Evolutionary conservation across 1,140 invertebrate species (phyloP), one percentile per base, ranked within the genome.

Genomic region (Tetranychus urticae): DNA sequence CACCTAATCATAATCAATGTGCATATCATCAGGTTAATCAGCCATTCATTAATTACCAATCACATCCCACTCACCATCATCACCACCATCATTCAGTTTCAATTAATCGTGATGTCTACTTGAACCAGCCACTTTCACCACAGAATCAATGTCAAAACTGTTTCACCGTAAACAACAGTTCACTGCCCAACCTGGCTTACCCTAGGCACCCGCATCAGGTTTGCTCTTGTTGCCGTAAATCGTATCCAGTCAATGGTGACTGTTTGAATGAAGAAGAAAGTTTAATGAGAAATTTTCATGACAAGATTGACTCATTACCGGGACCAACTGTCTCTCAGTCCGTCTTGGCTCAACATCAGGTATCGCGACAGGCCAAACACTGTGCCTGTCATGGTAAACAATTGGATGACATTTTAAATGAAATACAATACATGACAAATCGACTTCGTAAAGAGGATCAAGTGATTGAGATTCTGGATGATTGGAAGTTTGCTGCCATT

Each of bases 401-500:
- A 77, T 82, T 94, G 70, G 82, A 85, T 66, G 80, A 88, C 69
- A 94, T 97, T 73, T 80, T 98, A 66, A 87, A 88, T 74, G 93
- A 98, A 77, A 79, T 98, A 67, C 83, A 87, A 75, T 93, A 92
- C 74, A 94, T 97, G 69, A 93, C 88, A 36, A 62, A 66, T 47
- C 80, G 87, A 76, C 81, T 91, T 78, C 81, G 86, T 72, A 85
- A 83, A 75, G 86, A 88, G 68, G 87, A 92, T 75, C 82, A 88
- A 73, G 81, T 84, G 67, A 80, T 83, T 70, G 86, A 88, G 73
- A 80, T 90, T 73, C 86, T 84, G 64, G 86, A 82, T 71, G 93
- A 97, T 78, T 99, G 94, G 93, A 96, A 96, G 79, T 98, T 97
- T 78, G 94, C 94, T 71, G 93, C 93, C 73, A 97, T 96, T 89